phyloP scores from a whole-genome alignment of 2,113 vertebrate genomes.

The Nyctibius bracteatus region DNA sequence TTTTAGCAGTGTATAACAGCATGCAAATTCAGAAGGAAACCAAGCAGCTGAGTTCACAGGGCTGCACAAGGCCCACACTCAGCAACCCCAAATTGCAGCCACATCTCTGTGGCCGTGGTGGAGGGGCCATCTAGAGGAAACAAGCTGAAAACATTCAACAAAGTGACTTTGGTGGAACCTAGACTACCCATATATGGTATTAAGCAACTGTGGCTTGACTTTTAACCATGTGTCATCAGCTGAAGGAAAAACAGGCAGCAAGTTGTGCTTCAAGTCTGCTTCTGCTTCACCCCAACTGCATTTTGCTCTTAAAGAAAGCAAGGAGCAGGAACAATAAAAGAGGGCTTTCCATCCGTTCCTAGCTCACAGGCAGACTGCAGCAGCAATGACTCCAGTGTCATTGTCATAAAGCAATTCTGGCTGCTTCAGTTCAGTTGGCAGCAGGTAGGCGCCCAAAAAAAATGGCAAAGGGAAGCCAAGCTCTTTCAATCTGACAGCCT shows the following conservation, averaged over 20 bases:
- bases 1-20: not conserved
- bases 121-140: constrained; percentile 66
- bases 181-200: constrained; percentile 54
- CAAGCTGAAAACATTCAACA: constrained; percentile 4
- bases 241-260: not conserved
- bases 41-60: not conserved
- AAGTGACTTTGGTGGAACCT: not conserved
- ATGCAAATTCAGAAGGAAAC: not conserved
- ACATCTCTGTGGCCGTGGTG: not conserved
- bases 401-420: not conserved
- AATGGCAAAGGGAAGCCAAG: not conserved
- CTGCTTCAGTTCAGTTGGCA: not conserved
- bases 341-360: not conserved
- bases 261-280: not conserved
- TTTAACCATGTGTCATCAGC: not conserved
- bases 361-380: not conserved
- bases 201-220: constrained; percentile 2
- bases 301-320: not conserved
- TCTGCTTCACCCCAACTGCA: not conserved
- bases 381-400: not conserved
- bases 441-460: not conserved
- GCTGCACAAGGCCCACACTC: not conserved
- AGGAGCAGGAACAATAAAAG: not conserved
- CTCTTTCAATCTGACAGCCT: not conserved
- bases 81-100: not conserved